Conservation (phyloP, 2,888 invertebrate genomes). For the Monochamus alternatus region DNA sequence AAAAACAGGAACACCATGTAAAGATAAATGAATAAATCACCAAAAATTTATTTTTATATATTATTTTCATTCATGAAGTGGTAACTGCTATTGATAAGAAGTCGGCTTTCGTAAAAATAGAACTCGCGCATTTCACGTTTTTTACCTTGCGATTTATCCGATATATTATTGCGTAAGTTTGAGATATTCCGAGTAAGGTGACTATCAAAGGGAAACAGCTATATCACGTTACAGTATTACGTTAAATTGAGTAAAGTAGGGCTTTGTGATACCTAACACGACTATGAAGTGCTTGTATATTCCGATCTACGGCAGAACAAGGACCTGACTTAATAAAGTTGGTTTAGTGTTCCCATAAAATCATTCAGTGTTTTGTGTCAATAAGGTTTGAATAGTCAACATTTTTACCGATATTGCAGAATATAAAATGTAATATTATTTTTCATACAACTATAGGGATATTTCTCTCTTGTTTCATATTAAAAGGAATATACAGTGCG, state of each 20-base stretch:
- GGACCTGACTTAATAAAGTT: slow-evolving; percentile 38
- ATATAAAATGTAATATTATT: too few relatives aligned
- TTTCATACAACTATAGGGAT: too few relatives aligned
- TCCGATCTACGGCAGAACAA: slow-evolving; percentile 47
- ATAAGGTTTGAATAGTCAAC: not conserved
- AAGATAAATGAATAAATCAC: too few relatives aligned
- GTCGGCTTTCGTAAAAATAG: not conserved
- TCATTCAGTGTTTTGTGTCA: slow-evolving; percentile 9
- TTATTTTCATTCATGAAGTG: too few relatives aligned
- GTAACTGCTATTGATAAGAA: too few relatives aligned
- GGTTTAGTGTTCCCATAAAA: slow-evolving; percentile 29
- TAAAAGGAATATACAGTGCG: too few relatives aligned
- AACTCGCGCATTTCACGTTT: slow-evolving; percentile 11
- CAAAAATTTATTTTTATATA: too few relatives aligned
- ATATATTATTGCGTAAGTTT: slow-evolving; percentile 46
- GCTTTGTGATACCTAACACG: slow-evolving; percentile 58
- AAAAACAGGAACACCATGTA: too few relatives aligned
- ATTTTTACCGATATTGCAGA: not conserved
- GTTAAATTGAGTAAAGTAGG: slow-evolving; percentile 57
- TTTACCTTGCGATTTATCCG: slow-evolving; percentile 8
- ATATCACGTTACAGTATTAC: slow-evolving; percentile 60
- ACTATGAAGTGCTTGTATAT: slow-evolving; percentile 48
- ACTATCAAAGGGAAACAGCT: slow-evolving; percentile 58
- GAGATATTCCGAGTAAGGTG: slow-evolving; percentile 54
- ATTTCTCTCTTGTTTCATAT: too few relatives aligned